Evolutionary conservation across 2,888 invertebrate species (phyloP), one percentile per base, ranked within the genome.

Genomic region (Dioctria linearis): DNA sequence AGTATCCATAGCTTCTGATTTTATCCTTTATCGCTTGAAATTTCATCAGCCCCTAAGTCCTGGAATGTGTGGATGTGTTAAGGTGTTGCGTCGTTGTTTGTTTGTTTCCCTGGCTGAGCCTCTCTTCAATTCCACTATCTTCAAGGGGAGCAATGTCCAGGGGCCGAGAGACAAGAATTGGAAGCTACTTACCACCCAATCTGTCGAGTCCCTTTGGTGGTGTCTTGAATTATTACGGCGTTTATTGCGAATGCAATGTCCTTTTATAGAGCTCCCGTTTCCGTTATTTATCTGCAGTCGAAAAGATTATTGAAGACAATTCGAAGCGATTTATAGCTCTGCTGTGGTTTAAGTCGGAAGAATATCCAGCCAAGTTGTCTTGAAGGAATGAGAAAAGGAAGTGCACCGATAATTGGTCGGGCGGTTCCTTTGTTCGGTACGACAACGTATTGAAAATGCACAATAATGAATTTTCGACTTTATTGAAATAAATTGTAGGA

Each of bases 1-100:
- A 94, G 95, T 93, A 83, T 81, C 49, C 66, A 49, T 76, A 59
- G 54, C 73, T 80, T 66, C 42, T 82, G 82, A 79, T 76, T 80
- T 57, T 46, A 59, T 79, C 46, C 42, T 73, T 73, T 80, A 57
- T 57, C 54, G 13, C 61, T 43, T 42, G 25, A n/a, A 59, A 43
- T 59, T 5, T 46, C 67, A 75, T 75, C 75, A 43, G 43, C 25
- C 25, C 25, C 25, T 25, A 65, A 37, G 43, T 3, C 25, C 11
- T n/a, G 25, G 37, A 37, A 25, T 25, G 69, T 49, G 42, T 79
- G 75, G 59, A 75, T 75, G 75, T 75, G 75, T 75, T 57, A 75
- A 75, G 57, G 59, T 59, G 75, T 57, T 61, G 57, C 75, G 75
- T 75, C 42, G n/a, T 49, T 49, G 37, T 69, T 51, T 69, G 67